Evolutionary conservation across 2,888 invertebrate species (phyloP), one percentile per base, ranked within the genome.

Genomic region (Eubasilissa splendida): DNA sequence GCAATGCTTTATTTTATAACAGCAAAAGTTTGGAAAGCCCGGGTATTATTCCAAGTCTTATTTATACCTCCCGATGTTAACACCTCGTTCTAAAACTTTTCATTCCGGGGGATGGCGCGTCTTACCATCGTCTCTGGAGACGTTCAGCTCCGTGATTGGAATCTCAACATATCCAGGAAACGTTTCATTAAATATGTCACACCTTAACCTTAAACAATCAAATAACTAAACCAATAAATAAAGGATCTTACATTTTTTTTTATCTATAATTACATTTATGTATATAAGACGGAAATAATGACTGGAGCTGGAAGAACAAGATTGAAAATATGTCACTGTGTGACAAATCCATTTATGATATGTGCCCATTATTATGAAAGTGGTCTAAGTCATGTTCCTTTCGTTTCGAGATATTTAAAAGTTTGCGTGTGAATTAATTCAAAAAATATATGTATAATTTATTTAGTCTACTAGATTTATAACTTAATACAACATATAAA

Each of bases 81-180:
- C 71, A 71, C 71, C 53, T 71, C 54, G 71, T 71, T 71, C 71
- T 71, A 71, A 71, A 71, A 71, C 71, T 71, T 71, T 71, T 71
- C 71, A 71, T 71, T 68, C 42, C 33, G 22, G 42, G 63, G 31
- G 42, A 12, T 50, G 50, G 14, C 68, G 68, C 50, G 68, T 50
- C 68, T 68, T 50, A 50, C 42, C 11, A 14, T 68, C 68, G 33
- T 68, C 68, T 50, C 68, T 50, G 0, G 50, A 50, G 68, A 68
- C 50, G 14, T 50, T 52, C 14, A n/a, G 7, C 42, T 68, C 50
- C 68, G 68, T 68, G 68, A 68, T 68, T 68, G 68, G 68, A 68
- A 68, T 68, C 4, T 50, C 10, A 52, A 52, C 11, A 8, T 12
- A 42, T 68, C 9, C 68, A 50, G 42, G 50, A 10, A 50, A 50